Evolutionary conservation across 2,888 invertebrate species (phyloP), one percentile per base, ranked within the genome.

Genomic region (Cephalotes varians): DNA sequence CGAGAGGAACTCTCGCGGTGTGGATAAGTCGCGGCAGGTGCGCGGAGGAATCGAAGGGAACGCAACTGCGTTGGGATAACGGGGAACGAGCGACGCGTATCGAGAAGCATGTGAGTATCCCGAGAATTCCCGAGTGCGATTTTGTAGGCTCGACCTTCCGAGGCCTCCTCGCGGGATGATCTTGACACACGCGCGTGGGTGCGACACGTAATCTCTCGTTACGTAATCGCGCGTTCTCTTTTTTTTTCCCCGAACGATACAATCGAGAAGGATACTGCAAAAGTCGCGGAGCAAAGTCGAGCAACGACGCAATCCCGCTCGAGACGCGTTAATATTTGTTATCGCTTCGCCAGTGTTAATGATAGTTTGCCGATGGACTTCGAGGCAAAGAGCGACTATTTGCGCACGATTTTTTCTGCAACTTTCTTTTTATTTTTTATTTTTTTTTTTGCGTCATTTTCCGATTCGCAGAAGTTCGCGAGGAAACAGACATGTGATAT

Each of bases 111-210:
- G 77, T 79, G 77, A 79, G 77, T 79, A 79, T 56, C 69, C 21
- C 18, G 49, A 76, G 51, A 37, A 76, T n/a, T 67, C n/a, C 37
- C 9, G 34, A 49, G 37, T 7, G 67, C 37, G 54, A 65, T 76
- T 64, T 37, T 37, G n/a, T n/a, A 0, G 6, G n/a, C 4, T 6
- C 28, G 49, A 31, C 76, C 69, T 51, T 44, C 54, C 71, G 37
- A 10, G 34, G 25, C 6, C 34, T 47, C 62, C 40, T 44, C 44
- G 67, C 37, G 37, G 15, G 12, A 40, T 71, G 77, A 79, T 56
- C 77, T 79, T 71, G 77, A 56, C 31, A 34, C 54, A 40, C 71
- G 77, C 71, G 72, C 77, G 77, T 71, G 72, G 72, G 54, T 54
- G 54, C 28, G 44, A n/a, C 64, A 64, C 71, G 34, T 34, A n/a